A percentile compares a stretch with the other conserved stretches of the same genome.
Evolutionary conservation across 2,797 vertebrate species (phyloP).

Genomic region (Pseudocheirus occidentalis): DNA sequence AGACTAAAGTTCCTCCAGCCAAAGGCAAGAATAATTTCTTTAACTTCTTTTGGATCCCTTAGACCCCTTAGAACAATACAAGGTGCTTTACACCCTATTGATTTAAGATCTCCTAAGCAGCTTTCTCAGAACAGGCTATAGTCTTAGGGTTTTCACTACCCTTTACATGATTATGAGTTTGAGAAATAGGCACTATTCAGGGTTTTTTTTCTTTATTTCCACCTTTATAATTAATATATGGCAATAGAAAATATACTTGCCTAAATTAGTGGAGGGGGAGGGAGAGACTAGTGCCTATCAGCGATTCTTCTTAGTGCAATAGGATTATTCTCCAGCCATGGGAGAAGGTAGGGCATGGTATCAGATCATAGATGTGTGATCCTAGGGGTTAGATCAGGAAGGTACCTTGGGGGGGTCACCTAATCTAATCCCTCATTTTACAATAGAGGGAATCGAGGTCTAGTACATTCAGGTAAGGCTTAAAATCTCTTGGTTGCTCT

Average conservation of each 20-base stretch:
- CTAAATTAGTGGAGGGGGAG: not conserved
- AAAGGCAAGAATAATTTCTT: not conserved
- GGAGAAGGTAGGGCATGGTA: not conserved
- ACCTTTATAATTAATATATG: not conserved
- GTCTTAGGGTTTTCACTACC: not conserved
- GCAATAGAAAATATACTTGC: not conserved
- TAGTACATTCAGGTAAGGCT: not conserved
- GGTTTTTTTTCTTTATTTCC: not conserved
- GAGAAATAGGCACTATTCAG: too few relatives aligned
- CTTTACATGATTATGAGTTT: not conserved
- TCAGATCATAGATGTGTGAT: not conserved
- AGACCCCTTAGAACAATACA: not conserved
- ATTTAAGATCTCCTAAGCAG: not conserved
- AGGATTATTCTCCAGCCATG: not conserved
- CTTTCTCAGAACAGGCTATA: not conserved
- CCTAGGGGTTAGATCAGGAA: not conserved
- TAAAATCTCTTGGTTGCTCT: not conserved
- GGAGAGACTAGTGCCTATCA: too few relatives aligned
- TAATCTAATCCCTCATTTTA: not conserved
- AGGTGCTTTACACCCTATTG: not conserved
- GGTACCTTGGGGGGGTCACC: not conserved
- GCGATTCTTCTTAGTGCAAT: not conserved
- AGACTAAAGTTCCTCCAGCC: not conserved
- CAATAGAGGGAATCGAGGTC: not conserved
- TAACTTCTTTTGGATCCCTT: not conserved